A percentile compares a stretch with the other conserved stretches of the same genome.
These are phyloP conservation scores for Drosophila nigritarsus DNA, from an alignment of 2,888 invertebrate species.

Conservation along the genomic window DNA sequence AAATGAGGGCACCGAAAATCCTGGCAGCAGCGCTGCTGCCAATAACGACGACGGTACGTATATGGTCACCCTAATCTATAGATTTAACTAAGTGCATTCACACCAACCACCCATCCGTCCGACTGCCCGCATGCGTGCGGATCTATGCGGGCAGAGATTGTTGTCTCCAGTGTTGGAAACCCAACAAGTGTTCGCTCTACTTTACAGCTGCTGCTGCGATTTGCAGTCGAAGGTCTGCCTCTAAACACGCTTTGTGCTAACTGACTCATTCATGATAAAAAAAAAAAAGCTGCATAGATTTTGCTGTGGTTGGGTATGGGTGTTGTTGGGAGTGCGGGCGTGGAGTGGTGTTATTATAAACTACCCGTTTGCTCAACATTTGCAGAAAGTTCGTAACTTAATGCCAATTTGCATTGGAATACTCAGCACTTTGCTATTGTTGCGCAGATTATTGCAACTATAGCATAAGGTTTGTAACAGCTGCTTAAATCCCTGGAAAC, in stretches of 20 bases:
- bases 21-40: slow-evolving; percentile 53
- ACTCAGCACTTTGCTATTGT: slow-evolving; percentile 29
- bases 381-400: slow-evolving; percentile 50
- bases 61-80: slow-evolving; percentile 12
- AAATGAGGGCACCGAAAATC: slow-evolving; percentile 67
- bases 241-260: slow-evolving; percentile 30
- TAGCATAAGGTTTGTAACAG: neutral
- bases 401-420: slow-evolving; percentile 45
- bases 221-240: slow-evolving; percentile 50
- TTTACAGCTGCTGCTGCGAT: slow-evolving; percentile 58
- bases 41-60: slow-evolving; percentile 72
- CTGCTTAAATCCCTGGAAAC: neutral
- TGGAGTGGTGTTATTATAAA: neutral
- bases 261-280: slow-evolving; percentile 67
- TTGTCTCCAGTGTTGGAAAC: slow-evolving; percentile 66
- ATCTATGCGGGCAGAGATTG: slow-evolving; percentile 52
- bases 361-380: slow-evolving; percentile 31
- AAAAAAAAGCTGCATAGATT: neutral
- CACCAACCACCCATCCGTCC: slow-evolving; percentile 1
- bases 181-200: slow-evolving; percentile 78
- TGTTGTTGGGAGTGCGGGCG: neutral
- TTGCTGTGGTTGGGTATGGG: neutral
- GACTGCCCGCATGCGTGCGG: slow-evolving; percentile 20
- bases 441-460: slow-evolving; percentile 6
- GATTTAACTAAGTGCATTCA: slow-evolving; percentile 60